These are phyloP conservation scores for Seira musarum DNA, from an alignment of 2,888 invertebrate species.

Conservation along the genomic window DNA sequence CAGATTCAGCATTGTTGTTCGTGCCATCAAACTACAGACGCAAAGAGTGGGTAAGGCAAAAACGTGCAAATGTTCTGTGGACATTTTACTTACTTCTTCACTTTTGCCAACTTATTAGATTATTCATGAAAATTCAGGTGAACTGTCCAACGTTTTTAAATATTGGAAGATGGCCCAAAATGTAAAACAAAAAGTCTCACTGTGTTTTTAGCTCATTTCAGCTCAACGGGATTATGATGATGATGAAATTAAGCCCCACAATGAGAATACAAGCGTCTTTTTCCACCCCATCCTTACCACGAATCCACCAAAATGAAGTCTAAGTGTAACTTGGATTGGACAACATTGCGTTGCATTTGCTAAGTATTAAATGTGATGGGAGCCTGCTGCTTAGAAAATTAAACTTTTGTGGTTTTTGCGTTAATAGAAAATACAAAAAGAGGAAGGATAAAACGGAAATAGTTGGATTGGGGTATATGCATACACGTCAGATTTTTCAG, in stretches of 20 bases:
- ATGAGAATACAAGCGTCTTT: neutral
- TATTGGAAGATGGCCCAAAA: conserved; percentile 23
- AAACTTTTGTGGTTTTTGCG: conserved; percentile 50
- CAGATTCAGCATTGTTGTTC: neutral
- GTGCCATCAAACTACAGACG: neutral
- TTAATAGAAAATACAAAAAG: conserved; percentile 35
- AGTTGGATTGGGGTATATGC: no score
- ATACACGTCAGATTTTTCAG: neutral
- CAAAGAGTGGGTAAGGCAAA: neutral
- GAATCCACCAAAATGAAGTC: conserved; percentile 3
- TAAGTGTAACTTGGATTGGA: neutral
- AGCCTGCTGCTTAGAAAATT: conserved; percentile 58
- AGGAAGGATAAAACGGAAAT: neutral
- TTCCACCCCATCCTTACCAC: neutral
- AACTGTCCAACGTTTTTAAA: neutral
- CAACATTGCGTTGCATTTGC: neutral
- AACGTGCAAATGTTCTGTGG: no score
- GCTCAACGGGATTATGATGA: conserved; percentile 6
- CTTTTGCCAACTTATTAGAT: conserved; percentile 17
- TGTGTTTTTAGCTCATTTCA: no score
- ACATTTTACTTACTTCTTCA: no score
- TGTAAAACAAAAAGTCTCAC: neutral
- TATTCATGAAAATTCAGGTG: conserved; percentile 37
- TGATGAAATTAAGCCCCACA: conserved; percentile 24
- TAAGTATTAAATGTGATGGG: conserved; percentile 24